phyloP scores from a whole-genome alignment of 2,797 vertebrate species.

The Triplophysa yarkandensis region DNA sequence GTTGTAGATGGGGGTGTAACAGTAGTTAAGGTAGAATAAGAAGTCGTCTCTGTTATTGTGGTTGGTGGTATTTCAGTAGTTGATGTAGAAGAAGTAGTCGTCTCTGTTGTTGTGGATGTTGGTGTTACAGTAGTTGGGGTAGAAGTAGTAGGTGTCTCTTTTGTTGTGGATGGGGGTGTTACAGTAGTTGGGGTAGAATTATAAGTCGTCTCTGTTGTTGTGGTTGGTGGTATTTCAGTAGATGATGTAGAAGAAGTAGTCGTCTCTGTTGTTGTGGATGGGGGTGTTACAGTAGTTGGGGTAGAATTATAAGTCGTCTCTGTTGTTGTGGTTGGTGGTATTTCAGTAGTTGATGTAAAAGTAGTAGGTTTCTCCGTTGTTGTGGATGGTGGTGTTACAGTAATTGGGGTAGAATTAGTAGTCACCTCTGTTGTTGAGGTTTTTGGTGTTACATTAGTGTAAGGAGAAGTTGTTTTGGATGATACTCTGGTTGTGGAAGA shows the following conservation, averaged over 20 bases:
- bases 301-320: not conserved
- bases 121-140: too few species aligned
- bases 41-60: not conserved
- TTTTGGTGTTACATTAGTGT: not conserved
- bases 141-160: too few species aligned
- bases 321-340: not conserved
- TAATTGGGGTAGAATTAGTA: not conserved
- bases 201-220: not conserved
- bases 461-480: not conserved
- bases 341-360: conserved; percentile 4
- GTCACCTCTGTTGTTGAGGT: not conserved
- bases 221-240: not conserved
- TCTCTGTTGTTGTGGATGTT: conserved; percentile 23
- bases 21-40: conserved; percentile 39
- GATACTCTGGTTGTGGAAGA: not conserved
- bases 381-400: not conserved
- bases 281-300: not conserved
- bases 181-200: not conserved
- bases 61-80: not conserved
- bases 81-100: too few species aligned
- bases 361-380: conserved; percentile 1
- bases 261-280: not conserved
- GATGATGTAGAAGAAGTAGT: not conserved
- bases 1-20: conserved; percentile 31
- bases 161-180: not conserved